These are phyloP conservation scores for Drosophila phalerata DNA, from an alignment of 2,888 invertebrate genomes.

Conservation along the genomic window DNA sequence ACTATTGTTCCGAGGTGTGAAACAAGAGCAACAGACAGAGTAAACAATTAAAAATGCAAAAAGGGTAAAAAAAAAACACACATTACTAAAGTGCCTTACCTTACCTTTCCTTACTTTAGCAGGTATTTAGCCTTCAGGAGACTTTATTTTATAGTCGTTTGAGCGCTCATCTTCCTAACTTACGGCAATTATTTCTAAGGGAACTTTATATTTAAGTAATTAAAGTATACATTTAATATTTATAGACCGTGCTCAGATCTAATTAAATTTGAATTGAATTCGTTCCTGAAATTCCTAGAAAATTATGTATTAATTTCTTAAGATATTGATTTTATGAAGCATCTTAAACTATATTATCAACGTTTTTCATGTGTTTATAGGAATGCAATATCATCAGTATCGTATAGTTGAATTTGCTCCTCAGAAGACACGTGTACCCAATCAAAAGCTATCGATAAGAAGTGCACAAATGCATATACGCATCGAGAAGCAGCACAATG, in stretches of 20 bases:
- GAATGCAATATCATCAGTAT: constrained; percentile 93
- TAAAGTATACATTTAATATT: background rate
- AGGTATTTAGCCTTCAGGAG: constrained; percentile 14
- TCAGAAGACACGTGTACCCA: constrained; percentile 86
- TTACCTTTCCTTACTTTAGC: background rate
- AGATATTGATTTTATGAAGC: no score
- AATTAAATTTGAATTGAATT: no score
- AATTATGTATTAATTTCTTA: no score
- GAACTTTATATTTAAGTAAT: background rate
- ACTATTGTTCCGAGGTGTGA: constrained; percentile 70
- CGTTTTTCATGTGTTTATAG: constrained; percentile 86
- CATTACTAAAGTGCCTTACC: constrained; percentile 18
- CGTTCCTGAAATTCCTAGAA: no score
- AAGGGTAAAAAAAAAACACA: constrained; percentile 20
- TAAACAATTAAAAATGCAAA: constrained; percentile 63
- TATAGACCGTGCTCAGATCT: no score
- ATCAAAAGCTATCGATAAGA: constrained; percentile 89
- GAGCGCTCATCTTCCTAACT: background rate
- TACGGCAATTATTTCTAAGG: background rate
- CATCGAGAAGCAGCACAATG: constrained; percentile 65
- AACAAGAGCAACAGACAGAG: constrained; percentile 62
- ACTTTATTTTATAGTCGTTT: background rate
- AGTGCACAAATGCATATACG: constrained; percentile 93
- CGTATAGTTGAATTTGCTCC: constrained; percentile 94
- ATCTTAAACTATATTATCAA: background rate